phyloP scores from a whole-genome alignment of 2,888 invertebrate genomes.

The Aphrophora alni region DNA sequence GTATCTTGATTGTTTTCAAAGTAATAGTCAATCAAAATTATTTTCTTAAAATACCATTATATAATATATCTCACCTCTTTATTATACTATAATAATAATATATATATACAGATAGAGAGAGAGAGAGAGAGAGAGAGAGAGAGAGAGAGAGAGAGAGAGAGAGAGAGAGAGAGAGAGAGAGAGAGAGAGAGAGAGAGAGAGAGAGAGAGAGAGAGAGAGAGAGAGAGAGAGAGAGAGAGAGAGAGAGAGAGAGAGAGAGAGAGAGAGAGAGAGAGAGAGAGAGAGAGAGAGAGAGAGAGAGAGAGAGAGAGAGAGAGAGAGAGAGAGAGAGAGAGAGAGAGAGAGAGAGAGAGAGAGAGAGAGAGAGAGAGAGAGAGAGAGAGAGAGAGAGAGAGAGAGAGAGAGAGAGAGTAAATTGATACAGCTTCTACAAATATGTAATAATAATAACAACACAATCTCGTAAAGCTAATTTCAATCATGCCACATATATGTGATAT shows the following conservation, averaged over 20 bases:
- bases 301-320: background rate
- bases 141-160: background rate
- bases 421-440: no score
- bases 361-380: background rate
- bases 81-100: background rate
- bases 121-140: background rate
- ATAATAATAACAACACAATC: no score
- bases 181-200: background rate
- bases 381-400: background rate
- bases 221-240: background rate
- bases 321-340: slow-evolving; percentile 11
- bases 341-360: slow-evolving; percentile 13
- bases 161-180: background rate
- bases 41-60: no score
- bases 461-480: no score
- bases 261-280: background rate
- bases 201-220: slow-evolving; percentile 6
- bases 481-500: no score
- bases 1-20: no score
- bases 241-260: background rate
- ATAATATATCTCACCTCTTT: no score
- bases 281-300: background rate
- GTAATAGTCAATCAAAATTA: no score
- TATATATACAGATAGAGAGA: no score
- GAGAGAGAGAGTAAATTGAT: no score